Base-by-base conservation (phyloP, 2,888 invertebrate species). In the Erebia ligea region DNA sequence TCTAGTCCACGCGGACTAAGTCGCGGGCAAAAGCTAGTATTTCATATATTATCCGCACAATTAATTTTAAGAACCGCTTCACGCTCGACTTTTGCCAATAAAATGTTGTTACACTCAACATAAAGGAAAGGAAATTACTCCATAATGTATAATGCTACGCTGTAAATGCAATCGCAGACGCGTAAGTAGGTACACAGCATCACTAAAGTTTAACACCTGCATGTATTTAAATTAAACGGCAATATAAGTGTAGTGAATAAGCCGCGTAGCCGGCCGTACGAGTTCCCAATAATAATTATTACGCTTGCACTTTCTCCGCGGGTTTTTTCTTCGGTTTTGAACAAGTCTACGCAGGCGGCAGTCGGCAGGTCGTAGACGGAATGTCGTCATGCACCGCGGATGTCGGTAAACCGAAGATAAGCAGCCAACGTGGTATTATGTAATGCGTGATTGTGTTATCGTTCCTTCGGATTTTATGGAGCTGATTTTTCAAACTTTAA, bases 241-340 rank as follows among this genome's bases (percentile, higher is more conserved):
- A 58, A 5, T 15, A 25, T 42, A 42, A 59, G 10, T 42, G 59
- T 3, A 59, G 42, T 34, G 54, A 40, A 21, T 19, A 13, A 15
- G 25, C 56, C 62, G 65, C 34, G 42, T 50, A 13, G 70, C 61
- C 61, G 11, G 17, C 70, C 34, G 58, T 70, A 62, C 70, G 10
- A 66, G 58, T 72, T 68, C 40, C 67, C 74, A 72, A 74, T 74
- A 74, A 73, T 73, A 68, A 73, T 71, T 70, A 73, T 71, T 70
- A 73, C 67, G 67, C 52, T 70, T 42, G 62, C 67, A 73, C 74
- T 74, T 74, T 74, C 74, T 70, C 74, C 50, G 5, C 61, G 56
- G 8, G 64, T 71, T 70, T 72, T 71, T 54, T 25, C 45, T 11
- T 68, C 8, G 59, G 40, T 56, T 54, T n/a, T 19, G 17, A 70